Conservation (phyloP, 92 coral and sea anemone species). For the Parazoanthus swiftii region DNA sequence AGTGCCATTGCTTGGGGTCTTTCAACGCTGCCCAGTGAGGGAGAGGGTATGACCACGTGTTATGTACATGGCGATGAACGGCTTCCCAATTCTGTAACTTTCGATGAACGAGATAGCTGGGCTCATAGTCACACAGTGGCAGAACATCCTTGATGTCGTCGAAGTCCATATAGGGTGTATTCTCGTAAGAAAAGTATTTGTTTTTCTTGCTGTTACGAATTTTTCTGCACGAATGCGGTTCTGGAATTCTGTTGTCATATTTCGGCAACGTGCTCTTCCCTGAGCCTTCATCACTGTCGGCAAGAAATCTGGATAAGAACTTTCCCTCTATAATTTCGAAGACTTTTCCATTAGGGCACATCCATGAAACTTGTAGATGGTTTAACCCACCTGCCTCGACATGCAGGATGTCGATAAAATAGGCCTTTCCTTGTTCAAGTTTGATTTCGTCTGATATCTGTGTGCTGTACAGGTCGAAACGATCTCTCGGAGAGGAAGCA, state of each 20-base stretch:
- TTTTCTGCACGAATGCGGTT: slow-evolving; percentile 15
- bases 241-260: slow-evolving; percentile 11
- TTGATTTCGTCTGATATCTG: slow-evolving; percentile 8
- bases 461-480: not conserved
- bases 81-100: slow-evolving; percentile 14
- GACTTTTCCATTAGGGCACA: not conserved
- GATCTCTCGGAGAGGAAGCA: not conserved
- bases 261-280: not conserved
- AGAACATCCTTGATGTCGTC: not conserved
- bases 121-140: slow-evolving; percentile 21
- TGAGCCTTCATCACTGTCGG: not conserved
- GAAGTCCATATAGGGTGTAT: not conserved
- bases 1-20: slow-evolving; percentile 15
- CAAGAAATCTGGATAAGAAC: slow-evolving; percentile 18
- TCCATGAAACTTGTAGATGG: slow-evolving; percentile 26
- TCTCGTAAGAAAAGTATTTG: slow-evolving; percentile 4
- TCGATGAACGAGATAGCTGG: slow-evolving; percentile 25
- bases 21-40: slow-evolving; percentile 5
- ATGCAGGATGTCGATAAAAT: slow-evolving; percentile 24
- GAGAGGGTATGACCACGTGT: slow-evolving; percentile 26
- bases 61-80: slow-evolving; percentile 4
- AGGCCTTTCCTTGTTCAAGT: not conserved
- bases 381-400: slow-evolving; percentile 13
- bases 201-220: not conserved
- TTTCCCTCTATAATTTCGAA: not conserved